Conservation (phyloP, 2,113 vertebrate genomes). For the Spilogale gracilis region DNA sequence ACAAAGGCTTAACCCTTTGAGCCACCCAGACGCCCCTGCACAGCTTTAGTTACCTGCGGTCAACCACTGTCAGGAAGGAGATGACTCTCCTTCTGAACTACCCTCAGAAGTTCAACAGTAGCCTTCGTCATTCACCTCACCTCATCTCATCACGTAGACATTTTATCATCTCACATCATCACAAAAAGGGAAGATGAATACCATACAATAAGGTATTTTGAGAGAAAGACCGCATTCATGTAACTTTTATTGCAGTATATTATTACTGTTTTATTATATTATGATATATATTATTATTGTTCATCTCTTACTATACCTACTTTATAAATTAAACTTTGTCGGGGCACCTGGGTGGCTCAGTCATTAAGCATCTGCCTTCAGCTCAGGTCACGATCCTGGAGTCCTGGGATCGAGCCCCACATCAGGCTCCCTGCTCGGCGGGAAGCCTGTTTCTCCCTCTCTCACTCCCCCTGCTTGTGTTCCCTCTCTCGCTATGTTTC, state of each 20-base stretch:
- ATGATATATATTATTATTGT: not conserved
- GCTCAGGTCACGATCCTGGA: too few relatives aligned
- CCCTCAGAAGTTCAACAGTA: not conserved
- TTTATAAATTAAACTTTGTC: not conserved
- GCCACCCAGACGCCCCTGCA: too few relatives aligned
- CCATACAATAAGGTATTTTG: not conserved
- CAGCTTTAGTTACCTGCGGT: not conserved
- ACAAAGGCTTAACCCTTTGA: too few relatives aligned
- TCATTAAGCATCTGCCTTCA: too few relatives aligned
- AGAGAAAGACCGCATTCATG: not conserved
- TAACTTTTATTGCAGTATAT: not conserved
- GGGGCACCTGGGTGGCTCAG: too few relatives aligned
- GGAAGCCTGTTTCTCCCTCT: too few relatives aligned
- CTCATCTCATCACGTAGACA: not conserved
- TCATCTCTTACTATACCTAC: not conserved
- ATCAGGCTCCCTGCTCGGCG: too few relatives aligned
- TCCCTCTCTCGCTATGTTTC: too few relatives aligned
- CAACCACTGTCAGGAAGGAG: not conserved
- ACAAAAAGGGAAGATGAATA: not conserved
- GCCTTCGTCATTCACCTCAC: not conserved
- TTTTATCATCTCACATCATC: not conserved
- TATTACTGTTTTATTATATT: not conserved
- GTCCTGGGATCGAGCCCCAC: too few relatives aligned
- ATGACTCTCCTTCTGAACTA: not conserved
- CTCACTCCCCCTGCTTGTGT: too few relatives aligned